Evolutionary conservation across 2,888 invertebrate species (phyloP), one percentile per base, ranked within the genome.

Genomic region (Spisula solida): DNA sequence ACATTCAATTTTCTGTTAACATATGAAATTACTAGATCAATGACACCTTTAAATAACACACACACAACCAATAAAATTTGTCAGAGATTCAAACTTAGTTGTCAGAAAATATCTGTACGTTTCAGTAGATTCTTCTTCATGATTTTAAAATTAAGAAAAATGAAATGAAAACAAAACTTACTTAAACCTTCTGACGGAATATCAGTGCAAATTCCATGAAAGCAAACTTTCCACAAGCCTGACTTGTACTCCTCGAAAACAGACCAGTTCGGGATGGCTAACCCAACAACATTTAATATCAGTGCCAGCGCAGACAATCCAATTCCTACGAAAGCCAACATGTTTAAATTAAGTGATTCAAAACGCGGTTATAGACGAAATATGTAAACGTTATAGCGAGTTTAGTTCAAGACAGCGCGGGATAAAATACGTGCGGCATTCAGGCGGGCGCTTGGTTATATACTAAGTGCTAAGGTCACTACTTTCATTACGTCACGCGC

Each of bases 181-280:
- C 47, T 34, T 41, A 34, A 34, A 31, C 10, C 31, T 34, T 31
- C 75, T 1, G 75, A 75, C 34, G 75, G 75, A 1, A 34, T 14
- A 16, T 31, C 29, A 4, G 6, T 25, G 31, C 75, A 75, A 29
- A 31, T 1, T 18, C 34, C 75, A 10, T 16, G 18, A 16, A 1
- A 12, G 16, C 82, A 82, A 0, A 1, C 12, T 78, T 48, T 47
- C 85, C 79, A 85, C 41, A 85, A 55, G 12, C 85, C 79, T 12
- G 2, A 55, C 48, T 85, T 47, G 14, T 0, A 18, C 25, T 47
- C 66, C 1, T 14, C 14, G 4, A 29, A 66, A 0, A 60, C 82
- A 14, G 41, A 18, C 82, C 82, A 82, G 29, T 48, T 14, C 12
- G 82, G 82, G 12, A 82, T 82, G 20, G 82, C 82, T 25, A 82